Base-by-base conservation (phyloP, 2,797 vertebrate genomes). In the Triplophysa yarkandensis region DNA sequence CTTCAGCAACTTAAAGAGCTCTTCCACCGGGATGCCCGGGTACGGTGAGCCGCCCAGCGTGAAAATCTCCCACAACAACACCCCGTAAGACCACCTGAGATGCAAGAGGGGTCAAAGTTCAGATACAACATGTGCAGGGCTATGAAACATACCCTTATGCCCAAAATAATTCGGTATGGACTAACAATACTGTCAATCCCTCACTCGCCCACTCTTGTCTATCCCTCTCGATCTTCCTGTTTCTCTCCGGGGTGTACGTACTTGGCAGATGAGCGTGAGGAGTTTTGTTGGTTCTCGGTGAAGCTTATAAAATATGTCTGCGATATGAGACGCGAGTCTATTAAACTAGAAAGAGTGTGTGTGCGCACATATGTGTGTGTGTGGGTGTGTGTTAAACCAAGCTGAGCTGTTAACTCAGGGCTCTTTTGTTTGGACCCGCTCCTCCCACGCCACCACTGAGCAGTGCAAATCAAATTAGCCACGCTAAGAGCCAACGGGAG, bases 41-140 rank as follows among this genome's bases (percentile, higher is more conserved):
- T 99, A 98, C 0, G 98, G 98, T 0, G 97, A 99, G 13, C 98
- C 98, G 4, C 98, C 97, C 84, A 99, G 89, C 0, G 97, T 99
- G 88, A 99, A 99, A 90, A 96, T 99, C 93, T 99, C 98, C 98
- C 98, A 99, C 72, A 99, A 84, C 84, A 99, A 87, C 75, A 99
- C 97, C 60, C 98, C 98, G 0, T 96, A 99, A 25, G 98, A 99
- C 98, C 98, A 99, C 86, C 98, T 99, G 90, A 66, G 74, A 84
- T 48, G 62, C 34, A 77, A 60, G 62, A 61, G 30, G 69, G 32
- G 48, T 17, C 28, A 68, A 23, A 74, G 43, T 60, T 72, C 50
- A 82, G 64, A 66, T 70, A 48, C 71, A 58, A 63, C 57, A 77
- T 27, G 61, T n/a, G 27, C 34, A 78, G 63, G 14, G 54, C 6